A percentile compares a stretch with the other conserved stretches of the same genome.
phyloP scores from a whole-genome alignment of 2,113 vertebrate genomes.

The Podarcis muralis region DNA sequence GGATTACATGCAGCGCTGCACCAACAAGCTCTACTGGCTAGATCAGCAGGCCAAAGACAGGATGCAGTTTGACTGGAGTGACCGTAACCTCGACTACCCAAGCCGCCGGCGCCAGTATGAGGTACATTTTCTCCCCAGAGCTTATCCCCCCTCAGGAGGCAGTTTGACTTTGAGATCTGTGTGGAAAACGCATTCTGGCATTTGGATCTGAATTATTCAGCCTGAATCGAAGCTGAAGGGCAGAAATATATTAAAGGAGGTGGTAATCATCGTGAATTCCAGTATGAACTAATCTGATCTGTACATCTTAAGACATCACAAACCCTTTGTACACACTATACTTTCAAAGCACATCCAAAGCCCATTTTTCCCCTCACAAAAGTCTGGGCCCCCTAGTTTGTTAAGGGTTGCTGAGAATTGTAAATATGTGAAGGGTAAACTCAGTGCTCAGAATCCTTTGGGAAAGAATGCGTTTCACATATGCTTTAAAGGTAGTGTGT shows the following conservation, averaged over 20 bases:
- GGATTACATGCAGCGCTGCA: slow-evolving; percentile 98
- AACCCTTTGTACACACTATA: too few relatives aligned
- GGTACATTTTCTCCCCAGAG: slow-evolving; percentile 59
- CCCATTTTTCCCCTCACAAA: too few relatives aligned
- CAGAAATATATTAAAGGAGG: neutral
- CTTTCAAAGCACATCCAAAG: too few relatives aligned
- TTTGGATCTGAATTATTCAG: neutral
- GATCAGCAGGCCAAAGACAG: slow-evolving; percentile 94
- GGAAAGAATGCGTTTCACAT: too few relatives aligned
- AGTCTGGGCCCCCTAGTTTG: too few relatives aligned
- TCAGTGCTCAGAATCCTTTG: too few relatives aligned
- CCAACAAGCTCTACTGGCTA: slow-evolving; percentile 98
- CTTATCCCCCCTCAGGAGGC: too few relatives aligned
- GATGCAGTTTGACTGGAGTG: slow-evolving; percentile 92
- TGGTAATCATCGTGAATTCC: neutral
- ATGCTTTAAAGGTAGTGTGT: neutral
- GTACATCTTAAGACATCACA: neutral
- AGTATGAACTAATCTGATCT: neutral
- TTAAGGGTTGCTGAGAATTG: too few relatives aligned
- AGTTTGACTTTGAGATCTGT: neutral
- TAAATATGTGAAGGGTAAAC: too few relatives aligned
- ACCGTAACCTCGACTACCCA: slow-evolving; percentile 91
- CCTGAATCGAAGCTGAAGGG: neutral
- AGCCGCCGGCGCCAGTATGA: slow-evolving; percentile 93
- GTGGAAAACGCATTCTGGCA: neutral